Percentiles rank a stretch among this genome's conserved stretches.
Evolutionary conservation across 2,113 vertebrate species (phyloP).

Genomic region (Sinocyclocheilus maitianheensis): DNA sequence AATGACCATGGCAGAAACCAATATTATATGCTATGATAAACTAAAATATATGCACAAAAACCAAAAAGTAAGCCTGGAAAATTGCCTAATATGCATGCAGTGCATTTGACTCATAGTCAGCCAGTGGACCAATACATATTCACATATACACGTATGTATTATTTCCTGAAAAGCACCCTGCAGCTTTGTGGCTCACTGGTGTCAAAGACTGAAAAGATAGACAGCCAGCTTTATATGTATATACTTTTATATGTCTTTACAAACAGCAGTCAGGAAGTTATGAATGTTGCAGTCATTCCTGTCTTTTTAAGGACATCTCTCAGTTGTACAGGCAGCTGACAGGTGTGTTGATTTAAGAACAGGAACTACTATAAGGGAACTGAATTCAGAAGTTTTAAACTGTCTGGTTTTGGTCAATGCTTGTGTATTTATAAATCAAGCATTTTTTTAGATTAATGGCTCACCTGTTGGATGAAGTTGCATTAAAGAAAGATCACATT

Average conservation of each 20-base stretch:
- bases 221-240: background rate
- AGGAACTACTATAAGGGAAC: slow-evolving; percentile 9
- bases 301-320: background rate
- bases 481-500: background rate
- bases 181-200: background rate
- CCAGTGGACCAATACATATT: no score
- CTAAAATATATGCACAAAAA: background rate
- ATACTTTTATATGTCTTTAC: background rate
- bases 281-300: background rate
- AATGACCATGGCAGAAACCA: background rate
- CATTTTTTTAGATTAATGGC: no score
- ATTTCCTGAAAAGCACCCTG: background rate
- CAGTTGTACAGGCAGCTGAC: background rate
- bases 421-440: no score
- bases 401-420: background rate
- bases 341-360: slow-evolving; percentile 8
- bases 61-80: background rate
- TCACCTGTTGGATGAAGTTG: background rate
- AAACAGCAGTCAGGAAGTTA: background rate
- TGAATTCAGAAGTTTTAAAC: background rate
- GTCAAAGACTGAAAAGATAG: background rate
- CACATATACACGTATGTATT: background rate
- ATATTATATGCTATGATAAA: background rate
- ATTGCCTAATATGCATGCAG: background rate
- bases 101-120: background rate